A percentile compares a stretch with the other conserved stretches of the same genome.
These are phyloP conservation scores for Notarius quadriscutis DNA, from an alignment of 2,113 vertebrate species.

Conservation along the genomic window DNA sequence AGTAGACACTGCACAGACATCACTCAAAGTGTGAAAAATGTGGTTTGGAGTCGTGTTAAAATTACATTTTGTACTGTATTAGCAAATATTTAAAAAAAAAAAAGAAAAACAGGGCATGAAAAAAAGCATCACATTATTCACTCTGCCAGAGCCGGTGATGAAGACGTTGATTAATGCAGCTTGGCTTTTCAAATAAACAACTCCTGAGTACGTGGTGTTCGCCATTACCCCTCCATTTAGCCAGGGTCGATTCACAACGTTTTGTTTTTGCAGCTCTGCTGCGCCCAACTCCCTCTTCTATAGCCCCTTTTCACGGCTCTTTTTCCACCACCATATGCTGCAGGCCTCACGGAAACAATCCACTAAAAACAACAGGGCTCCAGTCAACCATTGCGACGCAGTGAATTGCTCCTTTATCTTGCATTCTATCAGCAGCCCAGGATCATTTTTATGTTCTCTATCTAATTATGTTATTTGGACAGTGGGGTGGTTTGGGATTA, in stretches of 20 bases:
- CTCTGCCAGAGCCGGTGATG: constrained; percentile 49
- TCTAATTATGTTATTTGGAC: constrained; percentile 56
- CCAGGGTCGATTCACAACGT: constrained; percentile 44
- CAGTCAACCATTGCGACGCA: constrained; percentile 51
- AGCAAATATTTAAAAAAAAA: constrained; percentile 39
- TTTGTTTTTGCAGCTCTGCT: constrained; percentile 60
- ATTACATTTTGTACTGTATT: constrained; percentile 42
- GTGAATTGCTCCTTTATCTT: constrained; percentile 59
- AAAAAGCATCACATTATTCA: constrained; percentile 49
- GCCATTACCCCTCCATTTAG: constrained; percentile 52
- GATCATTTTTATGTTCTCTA: constrained; percentile 50
- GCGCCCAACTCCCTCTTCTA: constrained; percentile 46
- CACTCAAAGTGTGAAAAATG: constrained; percentile 49
- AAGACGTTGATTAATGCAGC: constrained; percentile 56
- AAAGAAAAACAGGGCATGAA: constrained; percentile 23
- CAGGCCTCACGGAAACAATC: constrained; percentile 60
- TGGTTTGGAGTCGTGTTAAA: constrained; percentile 40
- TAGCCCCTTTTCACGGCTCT: constrained; percentile 48
- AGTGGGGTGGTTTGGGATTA: constrained; percentile 40
- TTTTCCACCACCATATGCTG: constrained; percentile 58
- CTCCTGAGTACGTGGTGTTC: constrained; percentile 49
- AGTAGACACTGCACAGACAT: constrained; percentile 42
- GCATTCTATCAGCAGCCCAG: constrained; percentile 37
- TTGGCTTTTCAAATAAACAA: constrained; percentile 60
- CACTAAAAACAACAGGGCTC: constrained; percentile 59